Conservation (phyloP, 2,888 invertebrate genomes). For the Cataglyphis cursor region DNA sequence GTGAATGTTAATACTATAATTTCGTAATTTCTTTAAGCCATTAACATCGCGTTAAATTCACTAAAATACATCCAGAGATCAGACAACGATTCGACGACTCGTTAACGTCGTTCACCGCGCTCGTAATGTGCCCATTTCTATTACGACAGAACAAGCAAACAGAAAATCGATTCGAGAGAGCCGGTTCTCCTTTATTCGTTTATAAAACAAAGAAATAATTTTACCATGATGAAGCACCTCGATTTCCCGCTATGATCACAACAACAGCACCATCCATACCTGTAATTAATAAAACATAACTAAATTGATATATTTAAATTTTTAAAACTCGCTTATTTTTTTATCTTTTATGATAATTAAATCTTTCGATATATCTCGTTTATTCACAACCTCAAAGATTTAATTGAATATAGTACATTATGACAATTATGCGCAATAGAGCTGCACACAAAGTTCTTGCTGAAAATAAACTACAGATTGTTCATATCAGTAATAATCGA, state of each 20-base stretch:
- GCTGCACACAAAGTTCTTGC: neutral
- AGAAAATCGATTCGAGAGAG: conserved; percentile 62
- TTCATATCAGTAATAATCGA: conserved; percentile 47
- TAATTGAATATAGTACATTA: conserved; percentile 11
- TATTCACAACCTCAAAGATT: conserved; percentile 4
- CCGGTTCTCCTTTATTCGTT: neutral
- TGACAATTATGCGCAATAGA: conserved; percentile 34
- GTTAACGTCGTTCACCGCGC: conserved; percentile 69
- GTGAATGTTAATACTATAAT: conserved; percentile 56
- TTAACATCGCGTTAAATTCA: conserved; percentile 78
- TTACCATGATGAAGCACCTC: neutral
- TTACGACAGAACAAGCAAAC: conserved; percentile 45
- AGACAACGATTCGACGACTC: conserved; percentile 76
- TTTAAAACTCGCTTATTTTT: conserved; percentile 22
- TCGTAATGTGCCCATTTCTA: conserved; percentile 65
- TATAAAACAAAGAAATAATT: conserved; percentile 28
- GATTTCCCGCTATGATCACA: neutral
- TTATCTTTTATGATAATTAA: conserved; percentile 8
- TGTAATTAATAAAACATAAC: conserved; percentile 22
- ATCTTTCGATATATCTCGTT: conserved; percentile 27
- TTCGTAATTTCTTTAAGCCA: conserved; percentile 72
- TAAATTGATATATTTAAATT: conserved; percentile 6
- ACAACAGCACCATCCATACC: neutral
- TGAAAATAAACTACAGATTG: conserved; percentile 53
- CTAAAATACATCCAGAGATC: conserved; percentile 74